phyloP scores from a whole-genome alignment of 2,113 vertebrate genomes.

The Hucho hucho region DNA sequence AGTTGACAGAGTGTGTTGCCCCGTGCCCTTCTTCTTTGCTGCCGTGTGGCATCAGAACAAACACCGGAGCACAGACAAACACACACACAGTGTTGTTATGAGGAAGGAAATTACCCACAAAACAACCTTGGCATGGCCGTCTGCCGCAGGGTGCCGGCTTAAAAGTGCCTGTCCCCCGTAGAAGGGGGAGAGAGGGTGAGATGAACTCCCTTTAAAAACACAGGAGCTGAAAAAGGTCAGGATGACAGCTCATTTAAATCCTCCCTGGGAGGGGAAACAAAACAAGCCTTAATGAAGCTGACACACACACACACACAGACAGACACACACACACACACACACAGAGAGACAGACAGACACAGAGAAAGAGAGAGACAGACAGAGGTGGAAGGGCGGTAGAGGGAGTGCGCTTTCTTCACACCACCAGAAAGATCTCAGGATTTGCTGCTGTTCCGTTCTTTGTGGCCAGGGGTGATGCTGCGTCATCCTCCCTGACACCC shows the following conservation, averaged over 20 bases:
- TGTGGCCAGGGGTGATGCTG: slow-evolving; percentile 27
- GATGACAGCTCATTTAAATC: slow-evolving; percentile 79
- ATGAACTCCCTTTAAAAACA: slow-evolving; percentile 62
- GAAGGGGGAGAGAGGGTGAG: slow-evolving; percentile 52
- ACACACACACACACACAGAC: slow-evolving; percentile 5
- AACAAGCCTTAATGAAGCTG: slow-evolving; percentile 70
- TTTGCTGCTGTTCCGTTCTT: slow-evolving; percentile 12
- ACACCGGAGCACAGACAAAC: slow-evolving; percentile 58
- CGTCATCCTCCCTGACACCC: slow-evolving; percentile 46
- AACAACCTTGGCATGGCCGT: slow-evolving; percentile 71
- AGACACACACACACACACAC: too few relatives aligned
- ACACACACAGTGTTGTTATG: slow-evolving; percentile 30
- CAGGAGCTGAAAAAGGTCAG: slow-evolving; percentile 75
- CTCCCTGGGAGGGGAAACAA: slow-evolving; percentile 53
- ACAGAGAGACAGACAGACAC: too few relatives aligned
- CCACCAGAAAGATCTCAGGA: slow-evolving; percentile 22
- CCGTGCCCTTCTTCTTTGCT: slow-evolving; percentile 53
- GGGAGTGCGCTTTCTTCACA: slow-evolving; percentile 13
- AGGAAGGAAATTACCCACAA: slow-evolving; percentile 74
- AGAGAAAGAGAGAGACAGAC: too few relatives aligned
- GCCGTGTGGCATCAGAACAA: slow-evolving; percentile 48
- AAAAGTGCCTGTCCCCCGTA: slow-evolving; percentile 59
- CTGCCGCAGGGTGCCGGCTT: slow-evolving; percentile 65
- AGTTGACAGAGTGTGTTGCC: slow-evolving; percentile 53
- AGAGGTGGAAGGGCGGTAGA: slow-evolving; percentile 8